Evolutionary conservation across 2,113 vertebrate species (phyloP), one percentile per base, ranked within the genome.

Genomic region (Oryzias curvinotus): DNA sequence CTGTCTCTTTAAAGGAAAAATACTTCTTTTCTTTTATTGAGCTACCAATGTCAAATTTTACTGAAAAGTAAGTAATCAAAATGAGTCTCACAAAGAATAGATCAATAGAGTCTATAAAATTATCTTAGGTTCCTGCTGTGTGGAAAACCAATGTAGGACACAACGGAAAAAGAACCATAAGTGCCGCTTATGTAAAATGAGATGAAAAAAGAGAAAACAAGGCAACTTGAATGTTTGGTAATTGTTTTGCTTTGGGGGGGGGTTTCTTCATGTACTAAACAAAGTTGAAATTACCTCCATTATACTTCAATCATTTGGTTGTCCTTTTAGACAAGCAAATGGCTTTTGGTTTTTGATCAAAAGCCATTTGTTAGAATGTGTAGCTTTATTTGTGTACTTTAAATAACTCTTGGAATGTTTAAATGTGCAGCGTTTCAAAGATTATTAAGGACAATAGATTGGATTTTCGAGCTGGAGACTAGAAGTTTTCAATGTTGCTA

Each of bases 371-470:
- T 18, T 25, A 25, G 14, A 65, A 14, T 41, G 0, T 41, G 19
- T 25, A 7, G 28, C 28, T 30, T 36, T 44, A 52, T 62, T 41
- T 45, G 14, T 62, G 23, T 51, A 52, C 5, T 3, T 50, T 16
- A 76, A 66, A 56, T 7, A 57, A 46, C 30, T 57, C 13, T 15
- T 41, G 2, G 13, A 58, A 71, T 45, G 18, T 52, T 12, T 36
- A 8, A 36, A 36, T 10, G 8, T 8, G 30, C 30, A 36, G 7
- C 1, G 7, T 8, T 8, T 36, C 30, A 36, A 7, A 12, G 30
- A 12, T 36, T 36, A 30, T 36, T 36, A 10, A 8, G 10, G 30
- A 36, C 8, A 36, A 12, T 36, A 10, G 30, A 36, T 36, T 36
- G 7, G 30, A 36, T 36, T 36, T 36, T 36, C 10, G 8, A 36